Evolutionary conservation across 2,888 invertebrate species (phyloP).

Genomic region (Pristionchus japonicus): DNA sequence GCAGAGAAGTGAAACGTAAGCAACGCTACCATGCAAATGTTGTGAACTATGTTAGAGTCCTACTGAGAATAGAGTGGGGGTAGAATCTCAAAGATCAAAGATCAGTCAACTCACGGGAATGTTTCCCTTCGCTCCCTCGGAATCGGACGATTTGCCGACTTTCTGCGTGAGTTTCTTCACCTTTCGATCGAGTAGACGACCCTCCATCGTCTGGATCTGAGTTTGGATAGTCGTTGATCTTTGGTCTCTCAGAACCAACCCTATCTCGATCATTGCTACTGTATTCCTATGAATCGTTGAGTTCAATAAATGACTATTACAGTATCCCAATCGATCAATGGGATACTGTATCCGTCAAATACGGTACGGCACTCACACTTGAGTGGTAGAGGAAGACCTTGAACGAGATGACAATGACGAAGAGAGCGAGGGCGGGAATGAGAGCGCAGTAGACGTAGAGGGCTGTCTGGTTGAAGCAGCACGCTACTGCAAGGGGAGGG

Average conservation of each 20-base stretch:
- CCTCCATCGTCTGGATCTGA: not conserved
- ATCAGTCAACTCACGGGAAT: not conserved
- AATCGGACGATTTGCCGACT: not conserved
- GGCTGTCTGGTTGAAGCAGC: not conserved
- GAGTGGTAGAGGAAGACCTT: not conserved
- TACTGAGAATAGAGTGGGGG: too few relatives aligned
- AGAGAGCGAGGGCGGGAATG: not conserved
- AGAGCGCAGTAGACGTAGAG: not conserved
- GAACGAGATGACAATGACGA: not conserved
- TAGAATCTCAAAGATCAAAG: too few relatives aligned
- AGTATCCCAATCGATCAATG: not conserved
- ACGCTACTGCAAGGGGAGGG: not conserved
- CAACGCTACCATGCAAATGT: too few relatives aligned
- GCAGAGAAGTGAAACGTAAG: not conserved
- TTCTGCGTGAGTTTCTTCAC: not conserved
- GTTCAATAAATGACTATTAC: too few relatives aligned
- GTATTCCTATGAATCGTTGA: too few relatives aligned
- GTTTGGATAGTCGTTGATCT: not conserved
- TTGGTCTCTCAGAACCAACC: not conserved
- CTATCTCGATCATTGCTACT: too few relatives aligned
- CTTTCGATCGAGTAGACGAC: conserved; percentile 11
- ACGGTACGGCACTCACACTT: not conserved
- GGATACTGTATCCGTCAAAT: not conserved
- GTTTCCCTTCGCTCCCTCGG: not conserved
- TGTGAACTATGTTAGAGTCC: too few relatives aligned